Percentiles rank a stretch among this genome's conserved stretches.
These are phyloP conservation scores for Euproctis similis DNA, from an alignment of 2,888 invertebrate genomes.

Conservation along the genomic window DNA sequence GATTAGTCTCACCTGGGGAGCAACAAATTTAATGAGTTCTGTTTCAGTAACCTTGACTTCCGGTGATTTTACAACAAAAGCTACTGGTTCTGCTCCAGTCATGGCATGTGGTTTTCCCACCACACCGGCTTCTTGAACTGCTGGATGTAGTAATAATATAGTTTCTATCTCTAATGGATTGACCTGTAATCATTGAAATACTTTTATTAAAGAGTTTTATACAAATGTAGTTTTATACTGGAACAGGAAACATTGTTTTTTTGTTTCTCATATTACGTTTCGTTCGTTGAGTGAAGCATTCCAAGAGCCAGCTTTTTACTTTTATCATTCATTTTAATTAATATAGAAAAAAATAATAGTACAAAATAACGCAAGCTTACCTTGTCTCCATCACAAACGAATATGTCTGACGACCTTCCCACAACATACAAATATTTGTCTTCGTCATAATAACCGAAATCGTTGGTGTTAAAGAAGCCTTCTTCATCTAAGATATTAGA, in stretches of 20 bases:
- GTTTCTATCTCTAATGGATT: conserved; percentile 90
- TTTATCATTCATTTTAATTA: too few species aligned
- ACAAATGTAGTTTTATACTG: too few species aligned
- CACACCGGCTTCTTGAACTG: conserved; percentile 85
- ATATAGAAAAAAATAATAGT: too few species aligned
- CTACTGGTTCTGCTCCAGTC: conserved; percentile 82
- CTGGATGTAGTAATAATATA: conserved; percentile 80
- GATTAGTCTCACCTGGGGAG: conserved; percentile 42
- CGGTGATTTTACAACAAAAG: conserved; percentile 81
- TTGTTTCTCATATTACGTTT: too few species aligned
- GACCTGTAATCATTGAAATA: too few species aligned
- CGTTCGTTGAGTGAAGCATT: too few species aligned
- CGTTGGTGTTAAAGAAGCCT: conserved; percentile 49
- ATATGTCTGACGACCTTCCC: conserved; percentile 46
- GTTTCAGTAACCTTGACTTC: conserved; percentile 65
- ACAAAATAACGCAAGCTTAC: too few species aligned
- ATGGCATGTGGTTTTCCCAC: conserved; percentile 81
- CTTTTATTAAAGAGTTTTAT: too few species aligned
- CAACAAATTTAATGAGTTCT: conserved; percentile 74
- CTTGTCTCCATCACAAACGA: too few species aligned
- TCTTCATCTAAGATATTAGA: conserved; percentile 42
- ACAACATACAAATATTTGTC: conserved; percentile 47
- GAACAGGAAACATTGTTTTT: too few species aligned
- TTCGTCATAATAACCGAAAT: conserved; percentile 50
- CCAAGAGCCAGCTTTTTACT: too few species aligned